Evolutionary conservation across 2,797 vertebrate species (phyloP).

Genomic region (Bufotes viridis): DNA sequence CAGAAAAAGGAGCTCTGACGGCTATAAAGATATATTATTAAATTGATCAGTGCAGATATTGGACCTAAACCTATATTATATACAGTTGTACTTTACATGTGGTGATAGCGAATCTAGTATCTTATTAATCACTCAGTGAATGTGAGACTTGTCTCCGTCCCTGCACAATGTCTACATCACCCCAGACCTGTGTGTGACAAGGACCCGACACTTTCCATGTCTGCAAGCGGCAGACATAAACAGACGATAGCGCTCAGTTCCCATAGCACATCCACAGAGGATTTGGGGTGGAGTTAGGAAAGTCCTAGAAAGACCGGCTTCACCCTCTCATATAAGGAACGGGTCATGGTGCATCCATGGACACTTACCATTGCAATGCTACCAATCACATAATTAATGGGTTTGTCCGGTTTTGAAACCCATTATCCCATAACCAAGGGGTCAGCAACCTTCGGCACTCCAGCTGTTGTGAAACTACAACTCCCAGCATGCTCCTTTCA

Average conservation of each 20-base stretch:
- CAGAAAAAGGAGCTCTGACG: neutral
- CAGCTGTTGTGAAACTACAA: no score
- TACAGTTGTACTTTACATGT: neutral
- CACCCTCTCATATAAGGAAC: neutral
- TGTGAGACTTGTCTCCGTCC: neutral
- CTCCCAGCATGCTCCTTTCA: no score
- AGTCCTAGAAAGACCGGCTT: neutral
- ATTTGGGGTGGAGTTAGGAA: neutral
- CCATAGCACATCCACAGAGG: neutral
- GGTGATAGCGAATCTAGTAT: neutral
- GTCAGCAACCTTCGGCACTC: no score
- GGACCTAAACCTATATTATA: neutral
- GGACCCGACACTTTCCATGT: neutral
- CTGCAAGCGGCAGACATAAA: neutral
- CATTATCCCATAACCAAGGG: neutral
- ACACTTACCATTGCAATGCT: neutral
- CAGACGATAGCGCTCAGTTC: neutral
- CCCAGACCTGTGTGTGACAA: conserved; percentile 2
- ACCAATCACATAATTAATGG: neutral
- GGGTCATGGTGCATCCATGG: neutral
- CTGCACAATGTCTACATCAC: conserved; percentile 9
- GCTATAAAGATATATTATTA: neutral
- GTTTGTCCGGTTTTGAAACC: neutral
- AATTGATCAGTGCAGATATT: neutral
- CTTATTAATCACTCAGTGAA: neutral